phyloP scores from a whole-genome alignment of 2,113 vertebrate species.

The Dolichotis patagonum region DNA sequence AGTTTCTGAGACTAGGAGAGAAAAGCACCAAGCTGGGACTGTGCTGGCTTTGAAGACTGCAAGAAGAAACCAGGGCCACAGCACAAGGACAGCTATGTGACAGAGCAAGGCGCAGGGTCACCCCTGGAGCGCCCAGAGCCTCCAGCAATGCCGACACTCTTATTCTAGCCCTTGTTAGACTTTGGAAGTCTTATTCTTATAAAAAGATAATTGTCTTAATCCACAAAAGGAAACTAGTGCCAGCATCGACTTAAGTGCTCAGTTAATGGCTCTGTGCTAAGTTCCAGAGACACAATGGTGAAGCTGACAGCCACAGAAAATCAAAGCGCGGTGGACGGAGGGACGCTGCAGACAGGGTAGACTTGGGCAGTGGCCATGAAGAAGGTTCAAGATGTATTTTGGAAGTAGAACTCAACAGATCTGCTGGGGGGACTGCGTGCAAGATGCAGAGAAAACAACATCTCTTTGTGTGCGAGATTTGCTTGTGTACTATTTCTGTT shows the following conservation, averaged over 20 bases:
- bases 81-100: no score
- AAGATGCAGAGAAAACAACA: background rate
- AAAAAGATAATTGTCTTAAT: background rate
- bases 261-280: background rate
- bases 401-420: background rate
- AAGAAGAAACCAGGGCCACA: background rate
- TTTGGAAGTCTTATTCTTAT: background rate
- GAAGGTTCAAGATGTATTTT: background rate
- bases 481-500: background rate
- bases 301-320: background rate
- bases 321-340: background rate
- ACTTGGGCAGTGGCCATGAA: background rate
- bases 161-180: background rate
- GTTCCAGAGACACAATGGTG: background rate
- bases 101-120: background rate
- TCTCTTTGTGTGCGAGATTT: background rate
- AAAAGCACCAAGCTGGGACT: background rate
- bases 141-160: background rate
- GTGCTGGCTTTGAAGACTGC: background rate
- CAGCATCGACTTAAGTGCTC: background rate
- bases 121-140: no score
- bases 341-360: background rate
- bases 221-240: background rate
- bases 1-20: background rate
- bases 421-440: background rate